phyloP scores from a whole-genome alignment of 2,113 vertebrate species.

The Colaptes auratus region DNA sequence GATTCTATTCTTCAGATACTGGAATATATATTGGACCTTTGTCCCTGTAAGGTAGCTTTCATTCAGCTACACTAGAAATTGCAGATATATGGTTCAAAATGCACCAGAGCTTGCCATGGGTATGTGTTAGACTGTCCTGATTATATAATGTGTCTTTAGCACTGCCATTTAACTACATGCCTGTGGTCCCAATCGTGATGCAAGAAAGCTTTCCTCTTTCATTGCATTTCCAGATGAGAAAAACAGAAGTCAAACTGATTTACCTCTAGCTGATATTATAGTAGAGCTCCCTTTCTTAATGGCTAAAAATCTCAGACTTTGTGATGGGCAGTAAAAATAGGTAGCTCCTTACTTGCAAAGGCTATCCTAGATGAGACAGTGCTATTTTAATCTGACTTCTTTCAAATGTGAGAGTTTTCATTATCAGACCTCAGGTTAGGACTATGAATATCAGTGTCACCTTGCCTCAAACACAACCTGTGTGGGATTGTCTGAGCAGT shows the following conservation, averaged over 20 bases:
- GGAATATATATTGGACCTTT: background rate
- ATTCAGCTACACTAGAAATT: background rate
- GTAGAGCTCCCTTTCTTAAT: background rate
- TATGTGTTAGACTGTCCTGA: background rate
- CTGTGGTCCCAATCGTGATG: background rate
- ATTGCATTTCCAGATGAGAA: background rate
- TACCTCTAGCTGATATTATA: background rate
- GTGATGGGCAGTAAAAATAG: background rate
- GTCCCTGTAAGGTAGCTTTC: background rate
- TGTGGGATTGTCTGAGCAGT: background rate
- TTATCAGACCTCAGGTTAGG: background rate
- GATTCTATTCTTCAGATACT: background rate
- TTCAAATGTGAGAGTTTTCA: background rate
- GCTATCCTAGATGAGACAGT: background rate
- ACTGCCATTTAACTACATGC: background rate
- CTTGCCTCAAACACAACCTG: background rate
- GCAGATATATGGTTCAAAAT: background rate
- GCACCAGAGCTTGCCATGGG: background rate
- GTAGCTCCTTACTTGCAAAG: background rate
- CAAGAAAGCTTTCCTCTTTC: background rate
- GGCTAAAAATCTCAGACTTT: background rate
- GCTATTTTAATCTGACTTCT: background rate
- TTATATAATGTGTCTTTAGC: background rate
- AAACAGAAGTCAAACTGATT: background rate
- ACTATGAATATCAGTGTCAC: background rate